Conservation (phyloP, 2,113 vertebrate genomes). For the Dipodomys merriami region DNA sequence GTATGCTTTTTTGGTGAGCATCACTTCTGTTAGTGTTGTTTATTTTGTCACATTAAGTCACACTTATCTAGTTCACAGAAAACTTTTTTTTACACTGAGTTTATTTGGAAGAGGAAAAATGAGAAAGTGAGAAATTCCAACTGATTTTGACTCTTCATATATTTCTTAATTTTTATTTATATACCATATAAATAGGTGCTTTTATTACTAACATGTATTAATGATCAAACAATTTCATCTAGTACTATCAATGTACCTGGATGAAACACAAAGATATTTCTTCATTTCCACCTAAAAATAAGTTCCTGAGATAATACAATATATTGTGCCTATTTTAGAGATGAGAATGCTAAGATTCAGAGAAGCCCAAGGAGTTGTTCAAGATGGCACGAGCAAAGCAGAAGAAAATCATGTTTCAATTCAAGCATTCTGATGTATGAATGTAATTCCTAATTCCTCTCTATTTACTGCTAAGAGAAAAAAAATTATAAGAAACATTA, state of each 20-base stretch:
- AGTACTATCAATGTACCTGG: not conserved
- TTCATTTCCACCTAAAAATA: not conserved
- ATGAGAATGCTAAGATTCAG: not conserved
- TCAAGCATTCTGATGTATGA: not conserved
- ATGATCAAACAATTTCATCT: not conserved
- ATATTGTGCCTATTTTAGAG: not conserved
- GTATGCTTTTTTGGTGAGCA: slow-evolving; percentile 32
- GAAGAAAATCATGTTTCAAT: not conserved
- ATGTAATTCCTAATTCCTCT: not conserved
- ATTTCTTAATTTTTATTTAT: slow-evolving; percentile 30
- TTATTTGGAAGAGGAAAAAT: slow-evolving; percentile 57
- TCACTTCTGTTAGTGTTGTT: slow-evolving; percentile 68
- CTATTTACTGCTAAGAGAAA: not conserved
- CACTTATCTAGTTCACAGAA: slow-evolving; percentile 53
- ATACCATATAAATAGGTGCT: not conserved
- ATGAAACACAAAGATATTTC: not conserved
- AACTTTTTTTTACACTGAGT: slow-evolving; percentile 23
- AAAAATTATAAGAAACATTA: not conserved
- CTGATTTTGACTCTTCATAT: slow-evolving; percentile 6
- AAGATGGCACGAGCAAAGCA: not conserved
- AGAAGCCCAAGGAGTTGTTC: not conserved
- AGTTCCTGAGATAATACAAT: not conserved
- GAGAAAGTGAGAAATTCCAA: slow-evolving; percentile 38
- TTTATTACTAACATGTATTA: not conserved
- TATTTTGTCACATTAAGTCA: slow-evolving; percentile 60